Conservation (phyloP, 2,888 invertebrate species). For the Eretmocerus hayati region DNA sequence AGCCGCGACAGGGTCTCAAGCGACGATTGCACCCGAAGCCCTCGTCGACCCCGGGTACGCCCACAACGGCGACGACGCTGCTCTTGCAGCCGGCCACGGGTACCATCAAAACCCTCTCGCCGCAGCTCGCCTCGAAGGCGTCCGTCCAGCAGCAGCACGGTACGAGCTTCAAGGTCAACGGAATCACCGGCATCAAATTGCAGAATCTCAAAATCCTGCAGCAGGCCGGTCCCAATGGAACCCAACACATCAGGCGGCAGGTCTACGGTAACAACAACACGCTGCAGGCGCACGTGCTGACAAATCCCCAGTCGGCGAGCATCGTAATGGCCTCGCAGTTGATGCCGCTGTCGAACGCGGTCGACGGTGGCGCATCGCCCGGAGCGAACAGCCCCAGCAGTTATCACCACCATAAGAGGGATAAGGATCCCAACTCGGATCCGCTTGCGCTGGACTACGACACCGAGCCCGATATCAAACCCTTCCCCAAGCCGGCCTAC, state of each 20-base stretch:
- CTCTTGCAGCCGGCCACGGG: constrained; percentile 26
- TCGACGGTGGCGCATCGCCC: too few species aligned
- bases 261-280: constrained; percentile 36
- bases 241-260: constrained; percentile 40
- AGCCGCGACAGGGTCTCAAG: constrained; percentile 39
- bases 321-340: not conserved
- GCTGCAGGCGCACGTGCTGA: constrained; percentile 3
- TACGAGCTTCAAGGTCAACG: constrained; percentile 25
- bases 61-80: constrained; percentile 23
- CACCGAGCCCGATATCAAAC: constrained; percentile 52
- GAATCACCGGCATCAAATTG: constrained; percentile 36
- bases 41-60: constrained; percentile 28
- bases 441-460: too few species aligned
- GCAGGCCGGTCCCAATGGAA: constrained; percentile 28
- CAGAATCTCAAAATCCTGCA: constrained; percentile 40
- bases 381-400: constrained; percentile 7
- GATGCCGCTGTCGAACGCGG: not conserved
- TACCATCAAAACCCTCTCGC: constrained; percentile 32
- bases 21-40: too few species aligned
- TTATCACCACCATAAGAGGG: constrained; percentile 32
- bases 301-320: constrained; percentile 1
- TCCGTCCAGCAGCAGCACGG: constrained; percentile 16
- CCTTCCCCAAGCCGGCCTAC: constrained; percentile 92
- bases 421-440: constrained; percentile 38
- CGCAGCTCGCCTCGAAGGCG: constrained; percentile 22